phyloP scores from a whole-genome alignment of 2,113 vertebrate genomes.

The Sceloporus tristichus region DNA sequence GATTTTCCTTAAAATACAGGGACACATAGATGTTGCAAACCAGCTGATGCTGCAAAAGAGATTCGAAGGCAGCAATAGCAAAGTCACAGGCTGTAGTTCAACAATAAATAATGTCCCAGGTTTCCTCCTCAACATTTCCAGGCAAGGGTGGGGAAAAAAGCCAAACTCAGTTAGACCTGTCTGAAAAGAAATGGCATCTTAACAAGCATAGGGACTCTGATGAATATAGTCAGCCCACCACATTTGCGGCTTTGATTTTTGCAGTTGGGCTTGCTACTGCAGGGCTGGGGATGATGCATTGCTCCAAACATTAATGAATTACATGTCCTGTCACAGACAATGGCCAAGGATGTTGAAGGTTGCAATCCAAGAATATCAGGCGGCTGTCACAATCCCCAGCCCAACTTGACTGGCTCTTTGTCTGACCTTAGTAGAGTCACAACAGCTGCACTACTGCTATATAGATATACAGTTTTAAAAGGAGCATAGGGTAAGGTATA shows the following conservation, averaged over 20 bases:
- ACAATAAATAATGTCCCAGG: not conserved
- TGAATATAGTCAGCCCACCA: not conserved
- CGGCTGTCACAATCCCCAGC: not conserved
- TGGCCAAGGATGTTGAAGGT: not conserved
- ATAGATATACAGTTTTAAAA: not conserved
- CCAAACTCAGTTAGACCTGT: not conserved
- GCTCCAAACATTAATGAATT: not conserved
- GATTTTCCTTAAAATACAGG: constrained; percentile 68
- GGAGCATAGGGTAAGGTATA: not conserved
- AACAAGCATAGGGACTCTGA: not conserved
- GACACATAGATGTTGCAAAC: constrained; percentile 45
- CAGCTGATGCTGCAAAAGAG: constrained; percentile 58
- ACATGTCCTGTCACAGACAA: not conserved
- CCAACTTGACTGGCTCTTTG: not conserved
- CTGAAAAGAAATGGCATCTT: not conserved
- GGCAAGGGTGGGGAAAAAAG: not conserved
- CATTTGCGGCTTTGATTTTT: too few relatives aligned
- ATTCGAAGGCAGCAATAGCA: constrained; percentile 48
- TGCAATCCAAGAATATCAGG: not conserved
- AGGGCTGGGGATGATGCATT: too few relatives aligned
- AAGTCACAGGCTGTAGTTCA: constrained; percentile 33
- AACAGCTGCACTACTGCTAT: not conserved
- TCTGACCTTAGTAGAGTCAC: not conserved
- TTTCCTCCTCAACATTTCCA: not conserved
- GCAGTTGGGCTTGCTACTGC: not conserved